Percentiles rank a stretch among this genome's conserved stretches.
Evolutionary conservation across 2,113 vertebrate species (phyloP).

Genomic region (Pseudorasbora parva): DNA sequence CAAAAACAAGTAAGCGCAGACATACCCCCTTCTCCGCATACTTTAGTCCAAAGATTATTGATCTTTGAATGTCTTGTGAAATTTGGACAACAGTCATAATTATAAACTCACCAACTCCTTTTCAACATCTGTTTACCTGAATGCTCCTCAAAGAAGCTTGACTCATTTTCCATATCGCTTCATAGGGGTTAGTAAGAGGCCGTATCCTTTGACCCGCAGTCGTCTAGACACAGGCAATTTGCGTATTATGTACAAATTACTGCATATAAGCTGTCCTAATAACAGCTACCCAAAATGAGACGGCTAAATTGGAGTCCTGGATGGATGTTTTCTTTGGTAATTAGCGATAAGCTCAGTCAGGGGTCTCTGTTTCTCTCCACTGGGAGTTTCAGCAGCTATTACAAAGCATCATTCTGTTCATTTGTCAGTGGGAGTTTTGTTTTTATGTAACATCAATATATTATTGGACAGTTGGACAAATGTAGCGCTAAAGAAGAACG

Average conservation of each 20-base stretch:
- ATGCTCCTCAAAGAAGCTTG: background rate
- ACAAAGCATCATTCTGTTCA: constrained; percentile 8
- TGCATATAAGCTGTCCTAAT: constrained; percentile 6
- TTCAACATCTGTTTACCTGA: constrained; percentile 26
- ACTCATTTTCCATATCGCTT: background rate
- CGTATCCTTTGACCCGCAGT: constrained; percentile 28
- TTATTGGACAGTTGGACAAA: constrained; percentile 38
- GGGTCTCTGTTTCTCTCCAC: constrained; percentile 22
- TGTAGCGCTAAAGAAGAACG: constrained; percentile 9
- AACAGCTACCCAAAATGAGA: constrained; percentile 14
- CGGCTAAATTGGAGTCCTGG: background rate
- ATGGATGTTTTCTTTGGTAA: constrained; percentile 21
- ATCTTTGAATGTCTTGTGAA: background rate
- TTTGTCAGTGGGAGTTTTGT: constrained; percentile 35
- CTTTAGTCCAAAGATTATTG: background rate
- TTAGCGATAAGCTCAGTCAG: constrained; percentile 22
- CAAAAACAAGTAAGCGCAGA: too few species aligned
- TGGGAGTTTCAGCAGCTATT: constrained; percentile 15
- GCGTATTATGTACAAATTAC: constrained; percentile 22
- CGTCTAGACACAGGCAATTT: constrained; percentile 42
- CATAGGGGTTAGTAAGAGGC: constrained; percentile 9
- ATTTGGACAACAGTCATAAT: background rate
- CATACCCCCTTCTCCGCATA: background rate
- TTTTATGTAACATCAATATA: constrained; percentile 46
- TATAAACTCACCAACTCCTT: background rate